Evolutionary conservation across 2,113 vertebrate genomes (phyloP).

Genomic region (Notarius quadriscutis): DNA sequence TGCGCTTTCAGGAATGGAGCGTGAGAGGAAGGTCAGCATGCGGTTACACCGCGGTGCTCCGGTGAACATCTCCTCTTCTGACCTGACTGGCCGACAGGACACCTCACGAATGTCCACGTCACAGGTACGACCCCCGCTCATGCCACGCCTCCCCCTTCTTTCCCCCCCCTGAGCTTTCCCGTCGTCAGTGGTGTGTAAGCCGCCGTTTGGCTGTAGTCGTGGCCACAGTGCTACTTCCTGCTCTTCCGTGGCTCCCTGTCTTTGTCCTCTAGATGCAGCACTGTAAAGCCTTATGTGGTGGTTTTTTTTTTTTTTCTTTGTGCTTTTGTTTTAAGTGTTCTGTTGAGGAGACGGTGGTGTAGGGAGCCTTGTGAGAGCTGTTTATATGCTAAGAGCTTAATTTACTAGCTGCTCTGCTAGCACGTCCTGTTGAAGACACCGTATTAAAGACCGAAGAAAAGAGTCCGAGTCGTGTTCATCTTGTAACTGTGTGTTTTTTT

Average conservation of each 20-base stretch:
- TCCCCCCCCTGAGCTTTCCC: background rate
- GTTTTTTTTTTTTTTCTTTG: too few relatives aligned
- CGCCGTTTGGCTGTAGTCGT: conserved; percentile 14
- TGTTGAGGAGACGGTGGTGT: background rate
- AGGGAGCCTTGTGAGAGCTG: background rate
- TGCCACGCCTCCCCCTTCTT: too few relatives aligned
- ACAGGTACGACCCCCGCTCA: conserved; percentile 75
- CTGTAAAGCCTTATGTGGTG: background rate
- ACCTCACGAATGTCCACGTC: conserved; percentile 95
- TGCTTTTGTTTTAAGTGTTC: background rate
- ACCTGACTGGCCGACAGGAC: conserved; percentile 94
- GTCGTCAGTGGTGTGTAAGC: background rate
- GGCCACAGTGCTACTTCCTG: background rate
- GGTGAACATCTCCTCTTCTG: conserved; percentile 93
- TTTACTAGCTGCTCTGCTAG: background rate
- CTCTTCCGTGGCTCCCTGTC: conserved; percentile 15
- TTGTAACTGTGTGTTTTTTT: too few relatives aligned
- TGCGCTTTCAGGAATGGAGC: conserved; percentile 79
- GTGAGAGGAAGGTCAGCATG: conserved; percentile 98
- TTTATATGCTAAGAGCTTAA: background rate
- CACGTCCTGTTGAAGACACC: background rate
- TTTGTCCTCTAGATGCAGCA: background rate
- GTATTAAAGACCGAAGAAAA: too few relatives aligned
- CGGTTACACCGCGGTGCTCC: conserved; percentile 92
- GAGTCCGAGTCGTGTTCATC: background rate